phyloP scores from a whole-genome alignment of 2,888 invertebrate genomes.

The Drosophila parthenogenetica region DNA sequence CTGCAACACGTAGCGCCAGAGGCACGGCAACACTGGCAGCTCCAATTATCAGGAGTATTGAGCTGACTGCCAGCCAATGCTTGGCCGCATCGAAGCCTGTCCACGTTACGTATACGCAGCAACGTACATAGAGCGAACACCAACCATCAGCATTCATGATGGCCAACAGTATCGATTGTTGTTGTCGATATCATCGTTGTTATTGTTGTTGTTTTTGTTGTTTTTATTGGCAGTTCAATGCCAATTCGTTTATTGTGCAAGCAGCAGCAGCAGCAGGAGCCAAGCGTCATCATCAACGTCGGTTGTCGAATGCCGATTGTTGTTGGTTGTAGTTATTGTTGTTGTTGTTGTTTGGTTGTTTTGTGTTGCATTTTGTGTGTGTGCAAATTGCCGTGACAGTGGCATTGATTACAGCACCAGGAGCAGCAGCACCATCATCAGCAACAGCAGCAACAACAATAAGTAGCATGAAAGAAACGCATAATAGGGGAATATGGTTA shows the following conservation, averaged over 20 bases:
- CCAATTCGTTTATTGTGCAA: constrained; percentile 68
- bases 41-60: constrained; percentile 91
- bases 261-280: constrained; percentile 11
- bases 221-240: constrained; percentile 77
- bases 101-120: constrained; percentile 52
- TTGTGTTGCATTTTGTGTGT: constrained; percentile 78
- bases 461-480: constrained; percentile 36
- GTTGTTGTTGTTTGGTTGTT: constrained; percentile 38
- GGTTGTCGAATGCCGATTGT: constrained; percentile 51
- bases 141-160: constrained; percentile 67
- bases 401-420: constrained; percentile 76
- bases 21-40: constrained; percentile 93
- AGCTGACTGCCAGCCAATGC: constrained; percentile 92
- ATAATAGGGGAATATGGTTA: constrained; percentile 79
- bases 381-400: constrained; percentile 81
- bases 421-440: constrained; percentile 47
- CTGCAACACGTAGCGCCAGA: constrained; percentile 90
- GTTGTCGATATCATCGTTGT: constrained; percentile 41
- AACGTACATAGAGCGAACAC: constrained; percentile 4
- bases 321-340: constrained; percentile 44
- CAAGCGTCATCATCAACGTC: constrained; percentile 19
- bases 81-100: constrained; percentile 87
- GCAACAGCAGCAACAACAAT: constrained; percentile 39
- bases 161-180: constrained; percentile 59
- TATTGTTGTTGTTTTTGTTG: constrained; percentile 50